These are phyloP conservation scores for Pterobdella sp. DNA, from an alignment of 2,888 invertebrate genomes.

Conservation along the genomic window DNA sequence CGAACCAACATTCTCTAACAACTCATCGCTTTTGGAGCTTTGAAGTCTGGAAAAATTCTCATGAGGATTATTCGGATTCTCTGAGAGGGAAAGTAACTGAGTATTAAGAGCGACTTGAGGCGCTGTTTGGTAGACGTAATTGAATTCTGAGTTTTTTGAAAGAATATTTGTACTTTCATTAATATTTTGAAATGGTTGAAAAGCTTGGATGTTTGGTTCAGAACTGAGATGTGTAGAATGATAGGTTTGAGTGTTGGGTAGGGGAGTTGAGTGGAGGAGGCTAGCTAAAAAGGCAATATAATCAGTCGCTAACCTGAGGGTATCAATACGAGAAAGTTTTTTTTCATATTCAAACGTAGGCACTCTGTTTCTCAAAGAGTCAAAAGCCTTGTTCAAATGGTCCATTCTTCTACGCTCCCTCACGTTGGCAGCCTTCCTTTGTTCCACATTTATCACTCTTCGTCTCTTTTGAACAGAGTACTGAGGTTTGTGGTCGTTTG, in stretches of 20 bases:
- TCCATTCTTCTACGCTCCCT: conserved; percentile 21
- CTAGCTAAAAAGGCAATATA: conserved; percentile 19
- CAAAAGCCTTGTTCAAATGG: conserved; percentile 25
- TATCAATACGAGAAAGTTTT: conserved; percentile 24
- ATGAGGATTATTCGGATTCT: too few relatives aligned
- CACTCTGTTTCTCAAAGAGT: conserved; percentile 16
- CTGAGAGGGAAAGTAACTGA: not conserved
- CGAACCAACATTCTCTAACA: too few relatives aligned
- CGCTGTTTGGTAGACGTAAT: not conserved
- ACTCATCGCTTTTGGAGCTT: too few relatives aligned
- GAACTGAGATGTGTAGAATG: too few relatives aligned
- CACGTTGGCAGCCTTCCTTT: conserved; percentile 38
- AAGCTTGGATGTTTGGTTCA: not conserved
- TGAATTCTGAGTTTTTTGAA: not conserved
- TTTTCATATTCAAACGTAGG: conserved; percentile 26
- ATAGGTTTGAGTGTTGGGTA: not conserved
- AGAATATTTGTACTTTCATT: not conserved
- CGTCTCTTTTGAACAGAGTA: conserved; percentile 44
- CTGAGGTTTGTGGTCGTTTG: conserved; percentile 44
- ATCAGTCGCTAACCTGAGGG: conserved; percentile 17
- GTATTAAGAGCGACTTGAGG: not conserved
- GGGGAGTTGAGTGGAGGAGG: not conserved
- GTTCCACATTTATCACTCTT: conserved; percentile 46
- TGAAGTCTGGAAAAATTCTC: not conserved
- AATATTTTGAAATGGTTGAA: too few relatives aligned